Conservation (phyloP, 2,797 vertebrate genomes). For the Macropus fuliginosus region DNA sequence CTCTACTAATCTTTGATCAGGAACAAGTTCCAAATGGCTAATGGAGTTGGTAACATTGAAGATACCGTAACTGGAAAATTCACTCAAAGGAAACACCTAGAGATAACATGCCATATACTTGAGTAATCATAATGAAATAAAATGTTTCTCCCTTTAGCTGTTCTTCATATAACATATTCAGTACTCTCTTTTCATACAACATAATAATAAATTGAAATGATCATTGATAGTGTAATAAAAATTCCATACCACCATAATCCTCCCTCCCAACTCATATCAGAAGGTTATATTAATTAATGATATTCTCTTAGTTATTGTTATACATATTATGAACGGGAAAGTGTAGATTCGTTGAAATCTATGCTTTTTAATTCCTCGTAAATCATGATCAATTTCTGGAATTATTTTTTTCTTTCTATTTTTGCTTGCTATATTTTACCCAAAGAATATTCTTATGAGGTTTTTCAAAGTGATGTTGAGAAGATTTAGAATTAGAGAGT, state of each 20-base stretch:
- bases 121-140: neutral
- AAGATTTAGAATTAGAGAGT: neutral
- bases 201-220: neutral
- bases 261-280: neutral
- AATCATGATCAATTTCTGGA: no score
- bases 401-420: neutral
- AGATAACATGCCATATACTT: neutral
- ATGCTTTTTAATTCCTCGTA: no score
- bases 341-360: no score
- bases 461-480: constrained; percentile 6
- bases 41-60: constrained; percentile 49
- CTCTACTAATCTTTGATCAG: constrained; percentile 15
- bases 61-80: constrained; percentile 18
- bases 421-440: neutral
- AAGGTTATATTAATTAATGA: neutral
- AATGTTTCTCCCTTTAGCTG: neutral
- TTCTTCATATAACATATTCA: neutral
- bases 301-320: constrained; percentile 30
- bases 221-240: neutral
- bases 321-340: neutral
- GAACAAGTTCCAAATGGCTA: constrained; percentile 48
- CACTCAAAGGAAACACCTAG: neutral
- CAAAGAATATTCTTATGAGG: neutral
- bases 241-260: neutral
- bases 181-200: neutral